These are phyloP conservation scores for Prorops nasuta DNA, from an alignment of 1,140 invertebrate species.

Conservation along the genomic window DNA sequence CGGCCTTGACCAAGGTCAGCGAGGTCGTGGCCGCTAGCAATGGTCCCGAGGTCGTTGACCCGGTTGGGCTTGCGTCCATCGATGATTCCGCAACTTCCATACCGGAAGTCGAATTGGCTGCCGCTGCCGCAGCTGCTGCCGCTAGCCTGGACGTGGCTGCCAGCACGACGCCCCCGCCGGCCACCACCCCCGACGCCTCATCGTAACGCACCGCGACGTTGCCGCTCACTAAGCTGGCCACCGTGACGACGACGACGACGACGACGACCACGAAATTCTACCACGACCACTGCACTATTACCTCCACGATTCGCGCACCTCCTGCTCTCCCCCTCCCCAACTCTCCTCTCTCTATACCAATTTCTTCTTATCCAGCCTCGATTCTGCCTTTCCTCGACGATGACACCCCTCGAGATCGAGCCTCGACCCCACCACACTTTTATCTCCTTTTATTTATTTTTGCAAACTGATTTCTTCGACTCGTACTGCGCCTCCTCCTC, in stretches of 20 bases:
- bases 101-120: slow-evolving; percentile 1
- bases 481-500: too few species aligned
- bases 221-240: slow-evolving; percentile 52
- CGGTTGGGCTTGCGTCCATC: slow-evolving; percentile 21
- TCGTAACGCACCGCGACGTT: slow-evolving; percentile 52
- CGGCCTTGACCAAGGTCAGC: slow-evolving; percentile 42
- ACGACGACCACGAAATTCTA: too few species aligned
- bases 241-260: slow-evolving; percentile 43
- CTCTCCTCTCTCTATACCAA: too few species aligned
- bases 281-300: too few species aligned
- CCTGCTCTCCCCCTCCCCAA: too few species aligned
- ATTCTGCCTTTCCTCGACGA: too few species aligned
- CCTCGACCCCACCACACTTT: too few species aligned
- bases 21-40: slow-evolving; percentile 14
- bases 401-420: too few species aligned
- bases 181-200: slow-evolving; percentile 49
- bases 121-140: slow-evolving; percentile 16
- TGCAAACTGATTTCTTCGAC: too few species aligned
- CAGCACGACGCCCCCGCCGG: slow-evolving; percentile 43
- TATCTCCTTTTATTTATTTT: too few species aligned
- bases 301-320: too few species aligned
- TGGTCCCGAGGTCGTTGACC: background rate
- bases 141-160: slow-evolving; percentile 48
- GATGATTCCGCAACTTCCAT: slow-evolving; percentile 14
- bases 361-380: too few species aligned